Evolutionary conservation across 2,888 invertebrate species (phyloP), one percentile per base, ranked within the genome.

Genomic region (Cloeon dipterum): DNA sequence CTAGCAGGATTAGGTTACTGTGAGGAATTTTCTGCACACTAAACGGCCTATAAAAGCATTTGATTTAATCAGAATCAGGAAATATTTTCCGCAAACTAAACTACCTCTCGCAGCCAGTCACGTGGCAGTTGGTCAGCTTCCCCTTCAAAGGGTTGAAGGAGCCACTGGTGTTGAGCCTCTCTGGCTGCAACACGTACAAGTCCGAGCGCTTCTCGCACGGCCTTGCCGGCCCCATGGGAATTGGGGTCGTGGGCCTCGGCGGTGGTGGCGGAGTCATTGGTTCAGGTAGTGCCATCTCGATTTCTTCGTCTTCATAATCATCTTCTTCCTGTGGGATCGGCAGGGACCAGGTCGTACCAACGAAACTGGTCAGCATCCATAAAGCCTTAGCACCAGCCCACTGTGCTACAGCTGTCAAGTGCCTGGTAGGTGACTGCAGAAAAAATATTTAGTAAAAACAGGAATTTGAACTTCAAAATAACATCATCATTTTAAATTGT

Each of bases 121-220:
- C 71, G 50, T 82, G 85, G 52, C 83, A 86, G 54, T 83, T 86
- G 26, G 82, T 85, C 32, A 83, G 62, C 57, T 83, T 85, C 38
- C 83, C 86, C 59, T 85, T 86, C 3, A 83, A 62, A 20, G 83
- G 85, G 57, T 81, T 83, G 44, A 74, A 79, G 47, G 75, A 66
- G 4, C 74, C 74, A 45, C 70, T 74, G 36, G 70, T 77, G 49
- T 74, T 82, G 26, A 85, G 65, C 44, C 79, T 62, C 19, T 79
- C 74, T 0, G 82, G 79, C 55, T 85, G 83, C 26, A 85, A 56
- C 40, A 78, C 73, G 56, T 83, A 89, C 21, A 89, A 68, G 53
- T 86, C 82, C 0, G 82, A 81, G 53, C 77, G 77, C 46, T 85
- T 74, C 55, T 86, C 86, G 52, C 89, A 89, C 1, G 81, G 74